phyloP scores from a whole-genome alignment of 1,140 invertebrate genomes.

The Drosophila lacertosa region DNA sequence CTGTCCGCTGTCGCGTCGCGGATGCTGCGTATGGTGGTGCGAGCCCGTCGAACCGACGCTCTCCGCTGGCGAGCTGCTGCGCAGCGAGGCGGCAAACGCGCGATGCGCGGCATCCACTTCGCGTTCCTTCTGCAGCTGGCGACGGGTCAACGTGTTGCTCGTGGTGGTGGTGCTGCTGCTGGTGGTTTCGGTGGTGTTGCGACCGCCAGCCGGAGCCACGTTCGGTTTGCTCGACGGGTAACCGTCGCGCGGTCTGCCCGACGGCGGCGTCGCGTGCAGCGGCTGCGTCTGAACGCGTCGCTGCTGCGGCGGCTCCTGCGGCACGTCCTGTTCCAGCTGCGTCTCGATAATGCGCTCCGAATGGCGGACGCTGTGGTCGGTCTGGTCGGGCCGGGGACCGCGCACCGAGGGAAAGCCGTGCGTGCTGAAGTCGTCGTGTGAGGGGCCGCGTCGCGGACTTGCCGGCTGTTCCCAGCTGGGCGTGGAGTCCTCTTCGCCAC shows the following conservation, averaged over 20 bases:
- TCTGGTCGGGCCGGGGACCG: constrained; percentile 41
- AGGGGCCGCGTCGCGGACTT: constrained; percentile 31
- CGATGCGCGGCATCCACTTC: constrained; percentile 88
- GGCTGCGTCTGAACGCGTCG: constrained; percentile 19
- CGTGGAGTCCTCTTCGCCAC: constrained; percentile 21
- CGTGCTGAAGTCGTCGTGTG: constrained; percentile 58
- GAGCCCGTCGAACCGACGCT: constrained; percentile 57
- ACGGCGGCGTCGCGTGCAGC: constrained; percentile 21
- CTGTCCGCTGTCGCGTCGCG: constrained; percentile 46
- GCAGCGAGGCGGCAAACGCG: constrained; percentile 88
- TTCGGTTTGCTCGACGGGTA: constrained; percentile 47
- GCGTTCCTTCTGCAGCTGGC: constrained; percentile 83
- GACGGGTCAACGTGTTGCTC: constrained; percentile 50
- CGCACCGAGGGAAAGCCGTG: constrained; percentile 68
- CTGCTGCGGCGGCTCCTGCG: constrained; percentile 35
- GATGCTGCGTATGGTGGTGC: constrained; percentile 17
- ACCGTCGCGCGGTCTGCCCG: constrained; percentile 44
- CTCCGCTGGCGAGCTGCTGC: constrained; percentile 85
- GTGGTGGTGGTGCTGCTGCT: constrained; percentile 39
- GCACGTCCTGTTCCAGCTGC: constrained; percentile 52
- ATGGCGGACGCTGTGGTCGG: too few species aligned
- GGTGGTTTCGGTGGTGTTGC: constrained; percentile 29
- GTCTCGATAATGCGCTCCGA: constrained; percentile 74
- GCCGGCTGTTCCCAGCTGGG: constrained; percentile 58
- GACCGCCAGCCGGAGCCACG: neutral